A percentile compares a stretch with the other conserved stretches of the same genome.
Evolutionary conservation across 1,140 invertebrate genomes (phyloP).

Genomic region (Homarus americanus): DNA sequence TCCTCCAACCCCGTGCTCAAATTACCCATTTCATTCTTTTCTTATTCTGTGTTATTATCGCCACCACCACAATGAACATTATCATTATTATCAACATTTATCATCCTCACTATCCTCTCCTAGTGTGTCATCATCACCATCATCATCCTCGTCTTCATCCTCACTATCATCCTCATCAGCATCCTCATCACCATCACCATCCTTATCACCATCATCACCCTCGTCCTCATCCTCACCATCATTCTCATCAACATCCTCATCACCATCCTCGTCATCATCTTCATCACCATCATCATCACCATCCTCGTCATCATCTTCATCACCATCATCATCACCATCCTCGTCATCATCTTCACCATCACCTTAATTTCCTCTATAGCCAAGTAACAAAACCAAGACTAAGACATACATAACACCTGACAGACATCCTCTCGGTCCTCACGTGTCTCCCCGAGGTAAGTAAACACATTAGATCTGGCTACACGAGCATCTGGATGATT

Average conservation of each 20-base stretch:
- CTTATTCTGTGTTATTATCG: not conserved
- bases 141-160: no score
- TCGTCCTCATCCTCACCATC: no score
- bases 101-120: not conserved
- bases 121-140: not conserved
- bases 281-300: not conserved
- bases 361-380: no score
- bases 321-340: not conserved
- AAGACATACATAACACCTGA: no score
- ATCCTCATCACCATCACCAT: no score
- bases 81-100: not conserved
- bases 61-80: not conserved
- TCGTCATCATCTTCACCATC: not conserved
- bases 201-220: no score
- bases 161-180: not conserved
- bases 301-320: not conserved
- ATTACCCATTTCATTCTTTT: not conserved
- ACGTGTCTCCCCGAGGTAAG: not conserved
- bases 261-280: not conserved
- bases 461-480: no score
- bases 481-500: no score
- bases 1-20: no score
- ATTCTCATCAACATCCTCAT: not conserved
- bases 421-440: not conserved
- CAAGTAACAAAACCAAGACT: no score